Evolutionary conservation across 35 echinoderm and acorn worm genomes (phyloP).

Genomic region (Stichopus chloronotus): DNA sequence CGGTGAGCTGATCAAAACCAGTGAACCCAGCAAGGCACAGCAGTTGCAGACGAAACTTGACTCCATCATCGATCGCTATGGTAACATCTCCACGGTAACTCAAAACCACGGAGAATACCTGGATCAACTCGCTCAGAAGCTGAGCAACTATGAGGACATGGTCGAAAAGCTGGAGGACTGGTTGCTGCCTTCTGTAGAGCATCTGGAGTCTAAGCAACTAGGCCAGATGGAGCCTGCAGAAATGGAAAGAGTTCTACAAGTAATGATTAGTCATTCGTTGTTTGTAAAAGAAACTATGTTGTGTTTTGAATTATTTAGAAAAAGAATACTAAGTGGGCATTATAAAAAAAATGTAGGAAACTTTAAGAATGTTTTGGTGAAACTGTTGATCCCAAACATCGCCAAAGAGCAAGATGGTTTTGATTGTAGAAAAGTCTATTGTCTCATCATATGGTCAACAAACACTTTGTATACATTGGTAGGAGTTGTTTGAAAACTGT

Average conservation of each 20-base stretch:
- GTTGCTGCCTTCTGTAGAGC: conserved; percentile 79
- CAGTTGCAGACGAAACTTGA: conserved; percentile 83
- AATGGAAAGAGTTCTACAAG: conserved; percentile 58
- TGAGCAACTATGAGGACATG: conserved; percentile 82
- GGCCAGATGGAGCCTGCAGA: conserved; percentile 76
- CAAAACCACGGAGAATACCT: conserved; percentile 75
- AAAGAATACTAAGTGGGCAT: no score
- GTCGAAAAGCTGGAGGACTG: conserved; percentile 97
- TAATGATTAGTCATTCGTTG: conserved; percentile 1
- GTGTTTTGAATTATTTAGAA: no score
- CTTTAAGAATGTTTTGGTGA: no score
- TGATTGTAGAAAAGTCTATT: no score
- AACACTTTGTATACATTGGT: no score
- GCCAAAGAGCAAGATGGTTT: no score
- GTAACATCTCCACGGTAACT: conserved; percentile 48
- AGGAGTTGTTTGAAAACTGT: no score
- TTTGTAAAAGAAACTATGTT: neutral
- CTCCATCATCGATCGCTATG: conserved; percentile 72
- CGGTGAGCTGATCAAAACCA: conserved; percentile 70
- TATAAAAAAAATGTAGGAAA: no score
- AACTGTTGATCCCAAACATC: no score
- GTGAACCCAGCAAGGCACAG: conserved; percentile 81
- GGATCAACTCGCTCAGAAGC: conserved; percentile 64
- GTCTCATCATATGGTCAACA: no score
- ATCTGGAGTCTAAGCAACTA: conserved; percentile 83